Base-by-base conservation (phyloP, 92 coral and sea anemone genomes). In the Porites divaricata region DNA sequence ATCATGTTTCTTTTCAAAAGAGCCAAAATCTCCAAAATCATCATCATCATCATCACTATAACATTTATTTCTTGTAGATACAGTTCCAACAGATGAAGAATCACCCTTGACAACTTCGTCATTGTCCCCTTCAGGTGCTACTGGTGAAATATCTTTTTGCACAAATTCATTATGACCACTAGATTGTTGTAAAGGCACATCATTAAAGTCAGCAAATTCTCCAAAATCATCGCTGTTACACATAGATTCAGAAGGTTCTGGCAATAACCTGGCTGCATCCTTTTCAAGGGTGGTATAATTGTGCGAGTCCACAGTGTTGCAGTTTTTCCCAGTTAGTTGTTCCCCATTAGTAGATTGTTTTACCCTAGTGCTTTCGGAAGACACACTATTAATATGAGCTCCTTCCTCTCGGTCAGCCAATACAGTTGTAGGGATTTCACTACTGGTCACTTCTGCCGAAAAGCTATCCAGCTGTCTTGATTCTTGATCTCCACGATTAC, bases 11-110 rank as follows among this genome's bases (percentile, higher is more conserved):
- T 24, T 7, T 14, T 41, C 56, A 77, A 62, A 77, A 9, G 81
- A 59, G 61, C 70, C 81, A 77, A 77, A 77, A 59, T 77, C 81
- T 16, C 81, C 81, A 58, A 77, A 77, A 16, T 63, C 80, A 54
- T 64, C 67, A 25, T 72, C 74, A 8, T 63, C 54, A 25, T 13
- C 53, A 41, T 65, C 73, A 48, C 75, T 25, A 28, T 70, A 15
- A 15, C 1, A 16, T 9, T 62, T 19, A 10, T 35, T 12, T 51
- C 59, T 24, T 56, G 9, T 63, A 28, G 70, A n/a, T 17, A 35
- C 45, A 41, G 51, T 24, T 77, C 20, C 13, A 20, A 4, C 15
- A 15, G 0, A 6, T 5, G n/a, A 19, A 15, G 61, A 17, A 51
- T 16, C 58, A 45, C 6, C 51, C 13, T 3, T 48, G 2, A 19